A percentile compares a stretch with the other conserved stretches of the same genome.
phyloP scores from a whole-genome alignment of 2,113 vertebrate genomes.

The Myiopsitta monachus region DNA sequence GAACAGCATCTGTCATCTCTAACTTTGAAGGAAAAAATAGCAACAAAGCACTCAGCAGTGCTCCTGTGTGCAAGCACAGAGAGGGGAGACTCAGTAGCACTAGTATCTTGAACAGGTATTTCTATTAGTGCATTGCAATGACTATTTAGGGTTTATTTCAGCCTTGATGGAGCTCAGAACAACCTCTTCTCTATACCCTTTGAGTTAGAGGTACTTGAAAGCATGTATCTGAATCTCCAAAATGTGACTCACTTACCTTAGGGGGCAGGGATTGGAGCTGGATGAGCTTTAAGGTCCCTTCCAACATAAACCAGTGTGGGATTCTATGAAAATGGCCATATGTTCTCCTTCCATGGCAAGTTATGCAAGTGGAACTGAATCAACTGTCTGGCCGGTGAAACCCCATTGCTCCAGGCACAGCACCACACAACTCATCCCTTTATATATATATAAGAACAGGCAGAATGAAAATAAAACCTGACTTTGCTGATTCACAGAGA shows the following conservation, averaged over 20 bases:
- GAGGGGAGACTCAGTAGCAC: not conserved
- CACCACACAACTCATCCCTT: not conserved
- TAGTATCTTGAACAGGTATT: not conserved
- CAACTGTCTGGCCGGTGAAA: not conserved
- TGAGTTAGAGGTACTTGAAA: not conserved
- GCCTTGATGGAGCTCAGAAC: not conserved
- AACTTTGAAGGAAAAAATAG: not conserved
- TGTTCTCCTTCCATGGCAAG: not conserved
- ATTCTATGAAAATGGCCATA: not conserved
- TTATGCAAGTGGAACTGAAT: not conserved
- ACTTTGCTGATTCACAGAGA: not conserved
- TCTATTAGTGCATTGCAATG: not conserved
- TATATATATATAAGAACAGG: too few relatives aligned
- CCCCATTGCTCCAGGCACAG: not conserved
- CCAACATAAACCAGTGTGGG: not conserved
- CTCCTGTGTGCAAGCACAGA: too few relatives aligned
- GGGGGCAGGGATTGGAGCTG: not conserved
- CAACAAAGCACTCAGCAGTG: fast-evolving
- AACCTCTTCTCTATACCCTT: not conserved
- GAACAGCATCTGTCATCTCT: not conserved
- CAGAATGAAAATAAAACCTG: not conserved
- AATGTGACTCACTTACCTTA: not conserved
- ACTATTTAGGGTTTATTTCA: not conserved
- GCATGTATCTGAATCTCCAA: not conserved
- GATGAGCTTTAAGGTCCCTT: not conserved